A percentile compares a stretch with the other conserved stretches of the same genome.
Conservation (phyloP, 2,797 vertebrate species). For the Mormyrus proboscirostris region DNA sequence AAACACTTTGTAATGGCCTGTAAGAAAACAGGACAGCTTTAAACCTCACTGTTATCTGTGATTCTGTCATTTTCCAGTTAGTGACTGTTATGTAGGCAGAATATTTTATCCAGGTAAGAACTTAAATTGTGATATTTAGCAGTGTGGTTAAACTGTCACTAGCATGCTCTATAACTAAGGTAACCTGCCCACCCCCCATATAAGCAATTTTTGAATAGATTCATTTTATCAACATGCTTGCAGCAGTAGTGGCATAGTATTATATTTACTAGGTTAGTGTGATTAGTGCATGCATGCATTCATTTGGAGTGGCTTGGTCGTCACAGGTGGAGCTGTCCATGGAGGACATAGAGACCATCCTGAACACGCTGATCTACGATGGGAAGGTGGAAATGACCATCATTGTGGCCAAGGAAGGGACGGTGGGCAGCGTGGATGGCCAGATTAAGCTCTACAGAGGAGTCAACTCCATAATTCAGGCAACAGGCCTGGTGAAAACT, state of each 20-base stretch:
- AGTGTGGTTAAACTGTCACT: neutral
- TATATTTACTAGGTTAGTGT: neutral
- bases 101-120: neutral
- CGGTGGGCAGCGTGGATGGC: slow-evolving; percentile 86
- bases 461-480: slow-evolving; percentile 76
- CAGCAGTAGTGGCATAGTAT: neutral
- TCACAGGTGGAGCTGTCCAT: slow-evolving; percentile 90
- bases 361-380: slow-evolving; percentile 93
- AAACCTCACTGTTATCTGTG: neutral
- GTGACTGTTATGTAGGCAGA: neutral
- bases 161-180: neutral
- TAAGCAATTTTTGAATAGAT: neutral
- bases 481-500: slow-evolving; percentile 81
- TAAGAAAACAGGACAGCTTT: neutral
- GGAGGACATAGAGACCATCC: slow-evolving; percentile 97
- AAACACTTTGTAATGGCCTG: neutral
- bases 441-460: slow-evolving; percentile 90
- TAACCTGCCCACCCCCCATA: neutral
- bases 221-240: neutral
- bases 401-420: slow-evolving; percentile 91
- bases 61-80: neutral
- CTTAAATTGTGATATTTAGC: neutral
- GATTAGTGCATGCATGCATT: neutral
- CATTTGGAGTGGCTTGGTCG: neutral
- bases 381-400: slow-evolving; percentile 96